Evolutionary conservation across 2,888 invertebrate species (phyloP).

Genomic region (Watsonalla binaria): DNA sequence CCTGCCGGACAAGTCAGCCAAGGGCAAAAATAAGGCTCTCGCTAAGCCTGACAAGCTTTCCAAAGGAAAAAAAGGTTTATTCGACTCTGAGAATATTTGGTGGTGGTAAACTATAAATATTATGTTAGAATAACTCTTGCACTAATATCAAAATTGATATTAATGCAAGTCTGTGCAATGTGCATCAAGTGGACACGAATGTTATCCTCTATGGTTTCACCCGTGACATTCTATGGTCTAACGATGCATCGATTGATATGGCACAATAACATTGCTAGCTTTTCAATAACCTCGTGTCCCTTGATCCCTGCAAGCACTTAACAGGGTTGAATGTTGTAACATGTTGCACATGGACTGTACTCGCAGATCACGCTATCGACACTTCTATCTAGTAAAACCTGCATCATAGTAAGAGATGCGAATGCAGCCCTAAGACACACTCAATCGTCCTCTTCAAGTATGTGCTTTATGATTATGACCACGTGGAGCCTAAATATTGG

Average conservation of each 20-base stretch:
- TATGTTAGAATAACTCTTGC: slow-evolving; percentile 46
- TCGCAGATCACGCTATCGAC: slow-evolving; percentile 31
- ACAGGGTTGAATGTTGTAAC: slow-evolving; percentile 72
- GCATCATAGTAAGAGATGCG: slow-evolving; percentile 25
- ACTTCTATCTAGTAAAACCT: slow-evolving; percentile 7
- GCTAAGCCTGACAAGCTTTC: slow-evolving; percentile 77
- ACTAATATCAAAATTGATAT: slow-evolving; percentile 45
- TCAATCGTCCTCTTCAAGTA: slow-evolving; percentile 44
- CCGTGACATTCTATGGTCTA: slow-evolving; percentile 46
- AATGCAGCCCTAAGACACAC: slow-evolving; percentile 39
- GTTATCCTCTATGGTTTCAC: slow-evolving; percentile 50
- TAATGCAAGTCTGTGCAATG: slow-evolving; percentile 49
- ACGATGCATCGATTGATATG: slow-evolving; percentile 54
- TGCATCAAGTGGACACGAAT: slow-evolving; percentile 71
- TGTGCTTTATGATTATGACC: slow-evolving; percentile 54
- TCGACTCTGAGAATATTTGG: slow-evolving; percentile 91
- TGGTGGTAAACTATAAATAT: slow-evolving; percentile 82
- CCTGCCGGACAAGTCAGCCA: slow-evolving; percentile 51
- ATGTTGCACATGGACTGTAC: slow-evolving; percentile 60
- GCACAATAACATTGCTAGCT: slow-evolving; percentile 62
- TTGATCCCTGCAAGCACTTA: slow-evolving; percentile 70
- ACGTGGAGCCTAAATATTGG: slow-evolving; percentile 68
- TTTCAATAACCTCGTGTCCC: slow-evolving; percentile 72
- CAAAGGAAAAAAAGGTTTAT: slow-evolving; percentile 89
- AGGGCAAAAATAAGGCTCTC: slow-evolving; percentile 73